A percentile compares a stretch with the other conserved stretches of the same genome.
Evolutionary conservation across 2,113 vertebrate species (phyloP).

Genomic region (Atlantisia rogersi): DNA sequence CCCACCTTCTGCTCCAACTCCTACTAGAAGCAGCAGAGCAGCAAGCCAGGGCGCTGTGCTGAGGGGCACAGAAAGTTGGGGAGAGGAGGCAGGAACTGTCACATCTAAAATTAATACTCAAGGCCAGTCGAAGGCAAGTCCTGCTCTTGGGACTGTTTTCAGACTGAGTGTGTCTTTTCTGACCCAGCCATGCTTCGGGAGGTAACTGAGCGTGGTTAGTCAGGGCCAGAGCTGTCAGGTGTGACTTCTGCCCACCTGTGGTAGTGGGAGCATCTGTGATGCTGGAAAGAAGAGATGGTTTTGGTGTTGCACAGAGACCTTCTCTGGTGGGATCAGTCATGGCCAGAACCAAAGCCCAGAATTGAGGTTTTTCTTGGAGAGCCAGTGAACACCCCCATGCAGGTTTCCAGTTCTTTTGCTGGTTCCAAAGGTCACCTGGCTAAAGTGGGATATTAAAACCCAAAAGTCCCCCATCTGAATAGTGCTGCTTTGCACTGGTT

Average conservation of each 20-base stretch:
- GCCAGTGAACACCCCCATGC: not conserved
- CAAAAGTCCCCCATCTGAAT: not conserved
- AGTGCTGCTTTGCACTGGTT: not conserved
- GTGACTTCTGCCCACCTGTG: not conserved
- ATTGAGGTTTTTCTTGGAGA: not conserved
- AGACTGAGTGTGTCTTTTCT: not conserved
- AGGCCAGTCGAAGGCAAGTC: not conserved
- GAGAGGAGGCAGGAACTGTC: conserved; percentile 19
- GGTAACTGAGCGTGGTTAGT: not conserved
- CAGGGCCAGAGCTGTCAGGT: not conserved
- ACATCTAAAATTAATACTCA: conserved; percentile 53
- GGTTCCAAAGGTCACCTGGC: not conserved
- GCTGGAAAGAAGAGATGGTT: conserved; percentile 1
- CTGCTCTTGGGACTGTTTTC: conserved; percentile 24
- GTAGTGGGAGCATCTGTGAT: not conserved
- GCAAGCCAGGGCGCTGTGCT: not conserved
- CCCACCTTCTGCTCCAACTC: conserved; percentile 54
- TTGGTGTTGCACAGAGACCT: not conserved
- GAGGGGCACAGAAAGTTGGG: conserved; percentile 6
- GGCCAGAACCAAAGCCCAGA: not conserved
- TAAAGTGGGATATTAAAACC: not conserved
- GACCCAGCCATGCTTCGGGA: not conserved
- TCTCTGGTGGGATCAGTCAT: not conserved
- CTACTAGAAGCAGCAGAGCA: conserved; percentile 2
- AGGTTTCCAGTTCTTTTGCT: not conserved